Percentiles rank a stretch among this genome's conserved stretches.
Conservation (phyloP, 35 echinoderm and acorn worm genomes). For the Acanthaster planci region DNA sequence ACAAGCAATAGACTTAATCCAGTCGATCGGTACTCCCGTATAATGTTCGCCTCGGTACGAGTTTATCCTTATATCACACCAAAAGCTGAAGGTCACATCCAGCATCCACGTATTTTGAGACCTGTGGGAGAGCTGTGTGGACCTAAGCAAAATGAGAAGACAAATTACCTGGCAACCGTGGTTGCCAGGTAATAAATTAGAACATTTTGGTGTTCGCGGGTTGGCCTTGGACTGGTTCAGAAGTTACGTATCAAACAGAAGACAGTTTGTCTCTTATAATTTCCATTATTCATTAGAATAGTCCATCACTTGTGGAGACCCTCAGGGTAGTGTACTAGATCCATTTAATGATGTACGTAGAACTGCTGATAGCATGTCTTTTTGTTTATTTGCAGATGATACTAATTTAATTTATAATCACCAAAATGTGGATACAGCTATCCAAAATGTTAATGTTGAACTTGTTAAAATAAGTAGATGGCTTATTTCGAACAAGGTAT, state of each 20-base stretch:
- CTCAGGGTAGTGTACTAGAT: slow-evolving; percentile 30
- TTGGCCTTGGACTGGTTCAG: no score
- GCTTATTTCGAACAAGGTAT: background rate
- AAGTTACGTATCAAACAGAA: slow-evolving; percentile 49
- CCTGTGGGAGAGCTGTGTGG: no score
- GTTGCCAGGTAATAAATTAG: slow-evolving; percentile 50
- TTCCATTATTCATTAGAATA: background rate
- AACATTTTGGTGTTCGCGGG: slow-evolving; percentile 72
- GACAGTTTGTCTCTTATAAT: slow-evolving; percentile 49
- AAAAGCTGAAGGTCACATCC: no score
- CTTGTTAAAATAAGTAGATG: background rate
- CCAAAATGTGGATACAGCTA: background rate
- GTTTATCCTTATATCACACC: no score
- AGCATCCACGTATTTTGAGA: no score
- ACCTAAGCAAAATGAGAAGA: no score
- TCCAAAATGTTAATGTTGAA: background rate
- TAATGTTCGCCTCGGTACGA: no score
- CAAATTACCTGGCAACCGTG: no score
- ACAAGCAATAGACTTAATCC: no score
- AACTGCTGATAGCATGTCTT: background rate
- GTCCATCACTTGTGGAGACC: slow-evolving; percentile 20
- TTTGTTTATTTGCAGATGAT: slow-evolving; percentile 13
- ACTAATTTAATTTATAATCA: background rate
- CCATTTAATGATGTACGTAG: slow-evolving; percentile 32
- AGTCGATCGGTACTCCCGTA: no score